A percentile compares a stretch with the other conserved stretches of the same genome.
Evolutionary conservation across 2,888 invertebrate species (phyloP).

Genomic region (Lysandra bellargus): DNA sequence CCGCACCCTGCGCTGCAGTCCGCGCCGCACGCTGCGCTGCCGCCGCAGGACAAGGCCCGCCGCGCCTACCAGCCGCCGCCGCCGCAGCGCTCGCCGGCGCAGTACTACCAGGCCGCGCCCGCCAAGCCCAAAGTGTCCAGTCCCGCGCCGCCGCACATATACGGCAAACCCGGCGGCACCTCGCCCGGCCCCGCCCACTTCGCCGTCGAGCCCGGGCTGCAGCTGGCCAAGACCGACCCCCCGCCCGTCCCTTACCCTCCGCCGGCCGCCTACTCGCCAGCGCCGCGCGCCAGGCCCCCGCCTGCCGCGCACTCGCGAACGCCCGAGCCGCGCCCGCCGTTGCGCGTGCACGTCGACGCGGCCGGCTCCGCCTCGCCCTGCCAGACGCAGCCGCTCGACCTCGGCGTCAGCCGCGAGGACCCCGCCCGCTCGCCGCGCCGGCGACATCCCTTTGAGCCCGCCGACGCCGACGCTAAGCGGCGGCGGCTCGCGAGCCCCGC

Average conservation of each 20-base stretch:
- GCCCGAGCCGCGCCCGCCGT: constrained; percentile 73
- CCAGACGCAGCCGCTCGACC: constrained; percentile 89
- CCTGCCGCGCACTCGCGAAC: constrained; percentile 81
- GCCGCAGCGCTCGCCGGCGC: constrained; percentile 70
- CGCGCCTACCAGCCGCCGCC: constrained; percentile 70
- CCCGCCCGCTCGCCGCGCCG: constrained; percentile 83
- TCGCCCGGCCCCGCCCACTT: constrained; percentile 75
- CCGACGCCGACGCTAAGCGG: constrained; percentile 83
- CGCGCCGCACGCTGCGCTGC: constrained; percentile 60
- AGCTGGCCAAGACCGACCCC: constrained; percentile 80
- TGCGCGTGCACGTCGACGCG: constrained; percentile 58
- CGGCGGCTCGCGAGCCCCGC: constrained; percentile 80
- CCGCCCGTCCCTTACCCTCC: constrained; percentile 71
- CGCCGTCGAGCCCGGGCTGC: constrained; percentile 69
- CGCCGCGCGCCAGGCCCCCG: constrained; percentile 68
- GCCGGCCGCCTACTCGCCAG: constrained; percentile 63
- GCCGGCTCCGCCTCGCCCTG: constrained; percentile 74
- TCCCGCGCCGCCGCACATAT: constrained; percentile 88
- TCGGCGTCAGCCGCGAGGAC: constrained; percentile 85
- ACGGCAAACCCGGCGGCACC: constrained; percentile 81
- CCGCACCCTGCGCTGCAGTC: constrained; percentile 74
- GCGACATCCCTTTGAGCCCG: constrained; percentile 78
- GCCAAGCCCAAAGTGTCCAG: constrained; percentile 86
- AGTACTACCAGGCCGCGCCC: constrained; percentile 73
- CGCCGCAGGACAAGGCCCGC: constrained; percentile 55